phyloP scores from a whole-genome alignment of 2,797 vertebrate genomes.

The Hoplostethus mediterraneus region DNA sequence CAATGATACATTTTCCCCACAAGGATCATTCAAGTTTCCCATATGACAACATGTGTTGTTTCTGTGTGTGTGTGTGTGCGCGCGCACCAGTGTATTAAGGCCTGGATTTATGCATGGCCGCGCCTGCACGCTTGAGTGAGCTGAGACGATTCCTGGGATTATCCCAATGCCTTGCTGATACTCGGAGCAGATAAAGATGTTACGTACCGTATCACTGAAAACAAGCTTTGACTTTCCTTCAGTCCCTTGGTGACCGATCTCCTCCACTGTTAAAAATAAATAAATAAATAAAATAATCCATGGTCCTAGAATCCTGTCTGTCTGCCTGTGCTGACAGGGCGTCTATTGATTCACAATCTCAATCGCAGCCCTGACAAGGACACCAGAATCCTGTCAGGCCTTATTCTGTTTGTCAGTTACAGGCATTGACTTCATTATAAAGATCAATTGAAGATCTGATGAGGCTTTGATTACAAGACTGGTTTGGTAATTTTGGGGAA shows the following conservation, averaged over 20 bases:
- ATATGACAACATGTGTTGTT: too few species aligned
- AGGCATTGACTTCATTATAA: neutral
- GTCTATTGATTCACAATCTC: conserved; percentile 31
- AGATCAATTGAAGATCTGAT: neutral
- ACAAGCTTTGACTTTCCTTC: conserved; percentile 32
- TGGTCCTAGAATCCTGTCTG: conserved; percentile 2
- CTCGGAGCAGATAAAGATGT: conserved; percentile 53
- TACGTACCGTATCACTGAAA: conserved; percentile 15
- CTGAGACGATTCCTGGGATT: conserved; percentile 47
- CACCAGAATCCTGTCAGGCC: neutral
- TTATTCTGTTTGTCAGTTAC: conserved; percentile 15
- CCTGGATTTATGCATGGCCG: conserved; percentile 35
- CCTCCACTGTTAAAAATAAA: neutral
- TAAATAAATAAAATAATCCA: conserved; percentile 19
- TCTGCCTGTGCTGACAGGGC: conserved; percentile 13
- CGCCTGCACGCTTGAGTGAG: conserved; percentile 30
- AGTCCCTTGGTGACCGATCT: conserved; percentile 18
- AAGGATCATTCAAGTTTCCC: conserved; percentile 8
- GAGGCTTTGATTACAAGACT: neutral
- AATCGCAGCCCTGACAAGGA: conserved; percentile 7
- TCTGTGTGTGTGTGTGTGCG: neutral
- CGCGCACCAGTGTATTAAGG: conserved; percentile 5
- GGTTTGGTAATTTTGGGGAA: too few species aligned
- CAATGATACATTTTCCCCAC: neutral
- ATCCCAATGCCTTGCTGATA: conserved; percentile 20